These are phyloP conservation scores for Anguilla anguilla DNA, from an alignment of 2,797 vertebrate species.

Conservation along the genomic window DNA sequence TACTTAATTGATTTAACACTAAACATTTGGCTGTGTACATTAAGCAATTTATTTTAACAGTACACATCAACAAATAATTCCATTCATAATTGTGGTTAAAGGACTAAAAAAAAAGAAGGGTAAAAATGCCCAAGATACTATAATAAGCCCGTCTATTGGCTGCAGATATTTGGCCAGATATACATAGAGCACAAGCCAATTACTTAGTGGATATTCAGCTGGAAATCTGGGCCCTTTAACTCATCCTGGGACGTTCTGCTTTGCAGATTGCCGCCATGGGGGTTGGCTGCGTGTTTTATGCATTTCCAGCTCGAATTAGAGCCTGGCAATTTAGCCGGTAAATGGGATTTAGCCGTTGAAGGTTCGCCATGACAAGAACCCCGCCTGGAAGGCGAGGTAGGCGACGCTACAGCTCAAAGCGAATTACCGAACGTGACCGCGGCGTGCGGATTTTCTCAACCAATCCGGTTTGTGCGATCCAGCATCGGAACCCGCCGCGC, in stretches of 20 bases:
- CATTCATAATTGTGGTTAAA: not conserved
- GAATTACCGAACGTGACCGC: not conserved
- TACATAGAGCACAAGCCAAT: not conserved
- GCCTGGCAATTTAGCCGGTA: slow-evolving; percentile 11
- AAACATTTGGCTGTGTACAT: not conserved
- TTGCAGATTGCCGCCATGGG: slow-evolving; percentile 32
- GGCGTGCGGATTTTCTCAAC: not conserved
- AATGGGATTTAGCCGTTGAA: not conserved
- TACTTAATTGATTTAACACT: not conserved
- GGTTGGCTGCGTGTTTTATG: slow-evolving; percentile 40
- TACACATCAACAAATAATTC: not conserved
- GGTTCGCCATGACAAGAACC: not conserved
- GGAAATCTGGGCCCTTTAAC: slow-evolving; percentile 2
- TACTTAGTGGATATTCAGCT: slow-evolving; percentile 3
- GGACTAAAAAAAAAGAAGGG: not conserved
- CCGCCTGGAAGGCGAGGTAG: not conserved
- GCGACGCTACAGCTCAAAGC: not conserved
- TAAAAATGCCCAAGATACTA: slow-evolving; percentile 6
- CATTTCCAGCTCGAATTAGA: slow-evolving; percentile 42
- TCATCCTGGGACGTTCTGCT: slow-evolving; percentile 33
- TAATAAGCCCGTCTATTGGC: not conserved
- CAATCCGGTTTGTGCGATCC: not conserved
- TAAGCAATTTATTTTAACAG: slow-evolving; percentile 24
- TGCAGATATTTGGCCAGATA: slow-evolving; percentile 29
- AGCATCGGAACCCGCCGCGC: not conserved